Base-by-base conservation (phyloP, 23 tunicate species). In the Botrylloides violaceus region DNA sequence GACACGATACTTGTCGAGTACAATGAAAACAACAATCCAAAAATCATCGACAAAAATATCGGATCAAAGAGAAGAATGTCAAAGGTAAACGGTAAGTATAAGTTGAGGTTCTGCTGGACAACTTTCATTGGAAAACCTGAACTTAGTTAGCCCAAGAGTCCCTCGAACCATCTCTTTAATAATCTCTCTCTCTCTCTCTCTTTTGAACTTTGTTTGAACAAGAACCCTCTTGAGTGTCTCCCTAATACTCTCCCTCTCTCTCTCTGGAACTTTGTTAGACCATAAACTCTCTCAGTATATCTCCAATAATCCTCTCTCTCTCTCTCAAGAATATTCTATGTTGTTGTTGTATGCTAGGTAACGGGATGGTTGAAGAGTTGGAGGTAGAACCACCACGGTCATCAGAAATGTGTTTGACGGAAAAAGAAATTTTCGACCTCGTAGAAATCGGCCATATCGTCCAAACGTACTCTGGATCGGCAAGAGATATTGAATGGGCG, bases 401-500 rank as follows among this genome's bases (percentile, higher is more conserved):
- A 68, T 32, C 27, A 9, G 58, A 4, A 4, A 4, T 39, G 29
- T 32, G 74, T 43, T 68, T 68, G 58, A n/a, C 74, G 20, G 74
- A 68, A 21, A 1, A 68, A 39, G 49, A 68, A 21, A 68, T 68
- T 0, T 68, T 68, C 36, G n/a, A 38, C 15, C 74, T 68, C 1
- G 74, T 68, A 5, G 59, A 68, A 6, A 28, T 68, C 6, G 74
- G 74, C 19, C 18, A 37, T 23, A 68, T 68, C 4, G 36, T 68
- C 21, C 74, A 68, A 43, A 47, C 29, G 21, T 32, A 37, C 2
- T 68, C 36, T 37, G 74, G 49, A 32, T 37, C 74, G 19, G 49
- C 74, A 4, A 35, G 74, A 68, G 74, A 68, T 39, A 68, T 68
- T 39, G 74, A 68, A 23, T 68, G 74, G 74, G 74, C 74, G 6